These are phyloP conservation scores for Adelognathus sp. DNA, from an alignment of 2,888 invertebrate species.

Conservation along the genomic window DNA sequence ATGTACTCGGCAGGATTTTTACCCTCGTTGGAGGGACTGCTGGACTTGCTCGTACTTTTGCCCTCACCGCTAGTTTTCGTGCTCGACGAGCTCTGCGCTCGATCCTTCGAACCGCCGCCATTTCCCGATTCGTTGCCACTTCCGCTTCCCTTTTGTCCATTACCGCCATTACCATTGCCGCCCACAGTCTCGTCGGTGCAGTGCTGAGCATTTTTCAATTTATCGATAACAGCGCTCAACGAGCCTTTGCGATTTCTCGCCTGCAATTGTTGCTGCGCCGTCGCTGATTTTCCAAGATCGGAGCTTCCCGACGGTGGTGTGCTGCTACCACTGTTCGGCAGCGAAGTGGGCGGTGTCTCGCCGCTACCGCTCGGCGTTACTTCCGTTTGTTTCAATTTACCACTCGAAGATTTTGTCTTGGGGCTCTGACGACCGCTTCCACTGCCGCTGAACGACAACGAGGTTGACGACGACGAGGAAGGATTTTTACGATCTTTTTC, in stretches of 20 bases:
- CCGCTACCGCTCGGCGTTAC: conserved; percentile 81
- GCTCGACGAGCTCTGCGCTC: conserved; percentile 72
- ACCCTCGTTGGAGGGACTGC: conserved; percentile 80
- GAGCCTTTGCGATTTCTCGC: conserved; percentile 88
- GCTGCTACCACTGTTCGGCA: conserved; percentile 75
- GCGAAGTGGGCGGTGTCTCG: conserved; percentile 65
- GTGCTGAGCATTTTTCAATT: conserved; percentile 90
- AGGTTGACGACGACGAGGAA: conserved; percentile 68
- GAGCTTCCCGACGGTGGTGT: conserved; percentile 83
- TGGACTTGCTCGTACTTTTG: conserved; percentile 71
- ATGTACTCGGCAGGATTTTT: conserved; percentile 91
- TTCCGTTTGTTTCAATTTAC: conserved; percentile 87
- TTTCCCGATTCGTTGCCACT: conserved; percentile 74
- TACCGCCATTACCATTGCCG: conserved; percentile 82
- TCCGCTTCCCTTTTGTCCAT: conserved; percentile 82
- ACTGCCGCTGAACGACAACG: conserved; percentile 71
- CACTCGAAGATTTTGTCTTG: conserved; percentile 85
- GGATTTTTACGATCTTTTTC: conserved; percentile 81
- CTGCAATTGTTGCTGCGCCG: conserved; percentile 82
- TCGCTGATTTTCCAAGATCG: conserved; percentile 84
- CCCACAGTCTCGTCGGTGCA: conserved; percentile 83
- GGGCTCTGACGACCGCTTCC: conserved; percentile 85
- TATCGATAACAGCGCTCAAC: conserved; percentile 93
- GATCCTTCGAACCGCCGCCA: conserved; percentile 69
- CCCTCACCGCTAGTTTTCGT: conserved; percentile 74